These are phyloP conservation scores for Otolemur crassicaudatus DNA, from an alignment of 2,797 vertebrate species.

Conservation along the genomic window DNA sequence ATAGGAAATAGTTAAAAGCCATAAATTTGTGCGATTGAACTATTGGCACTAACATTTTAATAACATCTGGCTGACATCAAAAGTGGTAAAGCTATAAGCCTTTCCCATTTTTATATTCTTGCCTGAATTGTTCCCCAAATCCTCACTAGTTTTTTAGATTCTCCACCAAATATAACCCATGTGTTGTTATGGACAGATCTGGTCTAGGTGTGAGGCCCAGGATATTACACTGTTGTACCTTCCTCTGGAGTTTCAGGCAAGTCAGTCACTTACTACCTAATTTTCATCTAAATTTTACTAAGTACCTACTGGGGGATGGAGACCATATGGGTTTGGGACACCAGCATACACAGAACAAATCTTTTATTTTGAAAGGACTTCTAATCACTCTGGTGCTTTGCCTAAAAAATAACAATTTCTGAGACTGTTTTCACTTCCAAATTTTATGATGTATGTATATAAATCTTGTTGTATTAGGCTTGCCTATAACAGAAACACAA, in stretches of 20 bases:
- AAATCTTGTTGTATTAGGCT: background rate
- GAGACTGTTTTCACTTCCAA: background rate
- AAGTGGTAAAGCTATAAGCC: background rate
- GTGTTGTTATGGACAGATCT: background rate
- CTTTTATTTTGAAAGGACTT: background rate
- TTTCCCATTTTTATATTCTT: background rate
- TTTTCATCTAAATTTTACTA: background rate
- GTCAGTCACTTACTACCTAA: background rate
- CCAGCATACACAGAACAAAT: background rate
- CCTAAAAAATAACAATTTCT: background rate
- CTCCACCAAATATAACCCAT: background rate
- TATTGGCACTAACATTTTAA: background rate
- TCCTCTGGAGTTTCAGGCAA: background rate
- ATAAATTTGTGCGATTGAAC: background rate
- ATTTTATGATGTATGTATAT: background rate
- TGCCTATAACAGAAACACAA: background rate
- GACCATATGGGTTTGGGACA: background rate
- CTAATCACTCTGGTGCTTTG: background rate
- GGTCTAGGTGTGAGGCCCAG: no score
- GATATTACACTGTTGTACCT: background rate
- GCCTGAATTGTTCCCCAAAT: background rate
- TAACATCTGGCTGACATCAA: background rate
- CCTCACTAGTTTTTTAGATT: background rate
- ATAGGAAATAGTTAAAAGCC: background rate
- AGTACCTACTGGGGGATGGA: background rate